Conservation (phyloP, 2,888 invertebrate genomes). For the Plebejus melissa region DNA sequence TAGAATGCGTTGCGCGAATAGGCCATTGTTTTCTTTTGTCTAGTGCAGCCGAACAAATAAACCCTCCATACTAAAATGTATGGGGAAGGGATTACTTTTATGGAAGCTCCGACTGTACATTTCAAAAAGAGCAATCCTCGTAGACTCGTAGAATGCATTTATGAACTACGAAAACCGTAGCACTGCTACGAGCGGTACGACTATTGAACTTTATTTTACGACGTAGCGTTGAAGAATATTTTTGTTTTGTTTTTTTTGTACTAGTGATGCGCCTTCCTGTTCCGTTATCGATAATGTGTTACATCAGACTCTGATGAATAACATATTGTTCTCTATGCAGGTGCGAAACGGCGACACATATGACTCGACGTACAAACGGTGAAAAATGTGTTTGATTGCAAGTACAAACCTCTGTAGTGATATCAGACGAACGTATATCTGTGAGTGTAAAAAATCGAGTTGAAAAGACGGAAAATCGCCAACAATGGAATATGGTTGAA, state of each 20-base stretch:
- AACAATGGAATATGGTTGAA: constrained; percentile 79
- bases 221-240: background rate
- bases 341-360: constrained; percentile 51
- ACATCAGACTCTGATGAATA: constrained; percentile 50
- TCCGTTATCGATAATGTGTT: constrained; percentile 40
- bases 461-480: constrained; percentile 61
- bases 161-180: constrained; percentile 15
- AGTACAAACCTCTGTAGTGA: constrained; percentile 53
- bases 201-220: constrained; percentile 16
- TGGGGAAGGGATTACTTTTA: constrained; percentile 20
- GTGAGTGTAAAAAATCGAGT: constrained; percentile 55
- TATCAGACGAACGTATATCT: constrained; percentile 66
- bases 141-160: constrained; percentile 22
- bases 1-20: constrained; percentile 26
- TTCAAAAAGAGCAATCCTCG: constrained; percentile 22
- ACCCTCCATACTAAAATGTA: constrained; percentile 21
- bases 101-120: constrained; percentile 15
- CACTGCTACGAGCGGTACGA: background rate
- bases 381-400: constrained; percentile 75
- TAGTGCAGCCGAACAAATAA: constrained; percentile 18
- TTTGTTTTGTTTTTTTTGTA: constrained; percentile 7
- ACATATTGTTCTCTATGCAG: constrained; percentile 50
- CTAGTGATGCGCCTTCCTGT: constrained; percentile 57
- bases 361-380: constrained; percentile 56
- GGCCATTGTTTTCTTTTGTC: constrained; percentile 12